Conservation (phyloP, 2,797 vertebrate genomes). For the Onychomys torridus region DNA sequence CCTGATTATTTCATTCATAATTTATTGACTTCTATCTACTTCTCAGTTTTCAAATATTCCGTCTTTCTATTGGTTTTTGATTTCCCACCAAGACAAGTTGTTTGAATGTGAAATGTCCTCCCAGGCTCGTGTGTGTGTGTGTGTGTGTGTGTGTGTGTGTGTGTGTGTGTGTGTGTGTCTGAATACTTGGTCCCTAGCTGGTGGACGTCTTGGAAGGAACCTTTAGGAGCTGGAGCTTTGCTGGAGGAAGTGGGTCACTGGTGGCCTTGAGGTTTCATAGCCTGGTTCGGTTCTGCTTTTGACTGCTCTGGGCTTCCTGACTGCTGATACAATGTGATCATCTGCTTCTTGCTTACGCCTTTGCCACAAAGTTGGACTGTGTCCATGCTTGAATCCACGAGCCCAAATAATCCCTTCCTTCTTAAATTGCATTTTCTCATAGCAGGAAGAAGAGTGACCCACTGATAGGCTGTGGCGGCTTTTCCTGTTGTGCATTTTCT, state of each 20-base stretch:
- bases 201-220: background rate
- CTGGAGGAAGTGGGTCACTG: background rate
- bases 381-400: too few relatives aligned
- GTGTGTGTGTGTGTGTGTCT: too few relatives aligned
- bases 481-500: background rate
- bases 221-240: background rate
- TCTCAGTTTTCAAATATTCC: constrained; percentile 9
- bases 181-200: too few relatives aligned
- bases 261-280: background rate
- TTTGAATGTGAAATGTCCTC: background rate
- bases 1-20: background rate
- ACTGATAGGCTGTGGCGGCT: background rate
- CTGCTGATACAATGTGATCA: background rate
- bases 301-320: background rate
- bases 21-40: background rate
- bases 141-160: too few relatives aligned
- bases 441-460: background rate
- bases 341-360: background rate
- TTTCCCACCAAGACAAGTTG: background rate
- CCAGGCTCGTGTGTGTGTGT: too few relatives aligned
- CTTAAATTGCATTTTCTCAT: background rate
- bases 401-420: background rate
- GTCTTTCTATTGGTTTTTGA: constrained; percentile 4
- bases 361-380: background rate
- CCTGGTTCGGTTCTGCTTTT: background rate